Conservation (phyloP, 2,888 invertebrate genomes). For the Amiota mariae region DNA sequence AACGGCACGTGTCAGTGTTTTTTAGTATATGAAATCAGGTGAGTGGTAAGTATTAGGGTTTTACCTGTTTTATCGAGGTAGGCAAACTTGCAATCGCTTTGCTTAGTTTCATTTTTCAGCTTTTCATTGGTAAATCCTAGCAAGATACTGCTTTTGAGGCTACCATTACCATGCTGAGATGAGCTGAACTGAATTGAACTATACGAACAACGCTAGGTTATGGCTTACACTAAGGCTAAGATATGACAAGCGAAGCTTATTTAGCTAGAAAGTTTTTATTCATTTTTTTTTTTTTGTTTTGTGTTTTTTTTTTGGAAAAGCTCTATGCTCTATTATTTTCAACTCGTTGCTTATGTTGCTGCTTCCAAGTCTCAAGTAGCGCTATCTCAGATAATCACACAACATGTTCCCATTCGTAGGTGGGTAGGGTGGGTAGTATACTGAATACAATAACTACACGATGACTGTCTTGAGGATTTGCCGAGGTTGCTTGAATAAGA, state of each 20-base stretch:
- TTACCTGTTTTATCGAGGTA: constrained; percentile 47
- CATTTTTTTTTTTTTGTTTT: not conserved
- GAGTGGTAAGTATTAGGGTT: constrained; percentile 12
- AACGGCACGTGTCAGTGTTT: constrained; percentile 60
- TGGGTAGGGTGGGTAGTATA: too few species aligned
- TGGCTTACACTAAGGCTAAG: constrained; percentile 13
- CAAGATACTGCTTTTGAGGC: not conserved
- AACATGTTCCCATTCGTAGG: not conserved
- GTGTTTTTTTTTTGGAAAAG: not conserved
- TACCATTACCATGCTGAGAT: constrained; percentile 34
- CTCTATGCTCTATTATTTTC: constrained; percentile 19
- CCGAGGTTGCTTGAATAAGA: not conserved
- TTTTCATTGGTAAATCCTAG: constrained; percentile 35
- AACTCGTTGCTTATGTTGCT: constrained; percentile 20
- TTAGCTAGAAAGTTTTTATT: constrained; percentile 1
- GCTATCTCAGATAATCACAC: not conserved
- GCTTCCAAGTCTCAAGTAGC: constrained; percentile 24
- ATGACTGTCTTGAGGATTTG: constrained; percentile 10
- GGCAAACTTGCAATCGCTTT: constrained; percentile 54
- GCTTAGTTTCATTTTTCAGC: constrained; percentile 67
- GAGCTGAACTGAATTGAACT: not conserved
- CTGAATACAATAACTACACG: not conserved
- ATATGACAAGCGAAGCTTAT: constrained; percentile 27
- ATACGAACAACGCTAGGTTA: not conserved
- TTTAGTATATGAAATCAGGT: constrained; percentile 36